These are phyloP conservation scores for Andrena fulva DNA, from an alignment of 2,888 invertebrate species.

Conservation along the genomic window DNA sequence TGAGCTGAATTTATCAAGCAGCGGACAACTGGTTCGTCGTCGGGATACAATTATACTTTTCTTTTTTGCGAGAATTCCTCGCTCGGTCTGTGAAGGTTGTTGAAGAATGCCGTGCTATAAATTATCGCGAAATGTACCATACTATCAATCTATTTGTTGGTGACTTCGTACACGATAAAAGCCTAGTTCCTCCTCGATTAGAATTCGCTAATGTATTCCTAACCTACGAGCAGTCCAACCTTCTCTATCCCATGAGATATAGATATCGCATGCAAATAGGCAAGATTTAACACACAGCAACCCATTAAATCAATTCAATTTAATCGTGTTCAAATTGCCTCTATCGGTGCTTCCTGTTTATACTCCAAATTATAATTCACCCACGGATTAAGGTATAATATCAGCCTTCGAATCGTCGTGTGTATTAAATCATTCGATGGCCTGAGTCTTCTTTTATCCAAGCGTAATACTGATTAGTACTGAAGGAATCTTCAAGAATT, in stretches of 20 bases:
- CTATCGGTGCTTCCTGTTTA: background rate
- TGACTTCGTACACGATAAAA: slow-evolving; percentile 15
- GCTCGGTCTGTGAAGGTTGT: slow-evolving; percentile 74
- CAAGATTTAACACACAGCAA: background rate
- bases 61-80: slow-evolving; percentile 42
- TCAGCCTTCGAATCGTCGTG: background rate
- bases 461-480: too few species aligned
- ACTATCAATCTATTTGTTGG: slow-evolving; percentile 28
- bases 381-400: background rate
- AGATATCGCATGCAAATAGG: slow-evolving; percentile 12
- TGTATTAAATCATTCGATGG: too few species aligned
- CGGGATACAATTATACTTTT: slow-evolving; percentile 46
- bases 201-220: slow-evolving; percentile 29
- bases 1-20: slow-evolving; percentile 51
- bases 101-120: slow-evolving; percentile 63
- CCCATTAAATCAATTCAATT: slow-evolving; percentile 24
- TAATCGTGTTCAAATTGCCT: slow-evolving; percentile 13
- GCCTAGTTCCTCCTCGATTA: background rate
- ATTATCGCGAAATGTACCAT: slow-evolving; percentile 53
- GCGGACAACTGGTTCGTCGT: slow-evolving; percentile 29
- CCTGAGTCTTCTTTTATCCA: too few species aligned
- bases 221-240: background rate
- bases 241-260: background rate
- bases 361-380: slow-evolving; percentile 12
- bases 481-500: too few species aligned